A percentile compares a stretch with the other conserved stretches of the same genome.
Evolutionary conservation across 2,797 vertebrate species (phyloP).

Genomic region (Sebastes hubbsi): DNA sequence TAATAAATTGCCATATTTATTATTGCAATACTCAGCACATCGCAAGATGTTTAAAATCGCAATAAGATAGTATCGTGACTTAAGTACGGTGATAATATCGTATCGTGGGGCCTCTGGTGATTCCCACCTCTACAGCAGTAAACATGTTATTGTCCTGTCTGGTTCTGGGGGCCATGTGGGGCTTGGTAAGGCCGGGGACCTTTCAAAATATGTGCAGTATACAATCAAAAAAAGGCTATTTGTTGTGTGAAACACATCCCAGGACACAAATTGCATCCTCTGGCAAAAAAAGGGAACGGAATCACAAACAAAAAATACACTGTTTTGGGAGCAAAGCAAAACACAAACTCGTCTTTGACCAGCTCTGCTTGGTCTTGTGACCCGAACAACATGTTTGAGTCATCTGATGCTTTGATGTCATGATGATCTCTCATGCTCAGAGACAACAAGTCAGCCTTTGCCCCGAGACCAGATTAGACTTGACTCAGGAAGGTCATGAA

Average conservation of each 20-base stretch:
- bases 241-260: slow-evolving; percentile 8
- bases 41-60: no score
- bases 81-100: no score
- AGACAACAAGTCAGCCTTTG: slow-evolving; percentile 31
- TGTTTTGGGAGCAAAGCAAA: slow-evolving; percentile 6
- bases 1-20: no score
- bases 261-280: slow-evolving; percentile 7
- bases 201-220: slow-evolving; percentile 10
- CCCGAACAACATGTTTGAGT: slow-evolving; percentile 37
- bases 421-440: slow-evolving; percentile 20
- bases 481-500: slow-evolving; percentile 49
- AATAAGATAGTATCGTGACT: no score
- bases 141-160: neutral
- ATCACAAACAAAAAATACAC: neutral
- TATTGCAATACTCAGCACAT: no score
- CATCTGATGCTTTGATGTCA: slow-evolving; percentile 42
- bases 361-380: slow-evolving; percentile 31
- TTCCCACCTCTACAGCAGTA: no score
- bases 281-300: slow-evolving; percentile 2
- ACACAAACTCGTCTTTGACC: slow-evolving; percentile 33
- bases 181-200: neutral
- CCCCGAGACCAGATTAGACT: slow-evolving; percentile 21
- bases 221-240: slow-evolving; percentile 2
- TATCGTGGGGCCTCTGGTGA: no score
- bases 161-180: neutral